A percentile compares a stretch with the other conserved stretches of the same genome.
These are phyloP conservation scores for Sinosuthora webbiana DNA, from an alignment of 2,113 vertebrate species.

Conservation along the genomic window DNA sequence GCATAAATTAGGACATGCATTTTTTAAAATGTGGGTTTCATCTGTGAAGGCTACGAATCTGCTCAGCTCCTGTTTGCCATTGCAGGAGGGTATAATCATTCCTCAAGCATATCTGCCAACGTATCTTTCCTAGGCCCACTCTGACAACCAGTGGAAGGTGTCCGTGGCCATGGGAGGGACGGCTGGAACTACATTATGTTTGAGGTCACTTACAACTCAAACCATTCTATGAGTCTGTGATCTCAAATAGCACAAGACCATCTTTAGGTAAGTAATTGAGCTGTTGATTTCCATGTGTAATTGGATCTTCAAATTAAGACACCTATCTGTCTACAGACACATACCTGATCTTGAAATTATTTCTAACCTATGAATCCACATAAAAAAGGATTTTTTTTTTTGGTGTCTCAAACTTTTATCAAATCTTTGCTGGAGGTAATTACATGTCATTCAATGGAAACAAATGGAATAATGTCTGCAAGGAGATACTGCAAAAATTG, in stretches of 20 bases:
- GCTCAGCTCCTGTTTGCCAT: neutral
- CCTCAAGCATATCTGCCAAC: neutral
- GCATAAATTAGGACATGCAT: fast-evolving
- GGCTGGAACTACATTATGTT: too few relatives aligned
- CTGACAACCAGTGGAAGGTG: neutral
- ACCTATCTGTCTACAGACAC: neutral
- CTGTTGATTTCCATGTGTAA: neutral
- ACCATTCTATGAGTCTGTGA: neutral
- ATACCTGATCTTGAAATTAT: neutral
- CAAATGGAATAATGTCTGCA: neutral
- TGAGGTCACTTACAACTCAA: neutral
- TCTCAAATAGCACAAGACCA: neutral
- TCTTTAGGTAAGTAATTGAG: neutral
- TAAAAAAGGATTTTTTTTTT: neutral
- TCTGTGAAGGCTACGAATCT: neutral
- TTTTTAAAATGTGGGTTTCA: neutral
- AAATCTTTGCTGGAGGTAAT: neutral
- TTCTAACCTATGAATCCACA: neutral
- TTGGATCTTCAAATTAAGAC: neutral
- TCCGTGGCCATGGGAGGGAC: neutral
- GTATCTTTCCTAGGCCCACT: neutral
- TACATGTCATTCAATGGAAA: neutral
- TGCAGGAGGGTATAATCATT: neutral
- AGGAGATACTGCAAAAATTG: neutral
- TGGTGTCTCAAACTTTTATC: neutral